phyloP scores from a whole-genome alignment of 2,888 invertebrate genomes.

The Himalopsyche tibetana region DNA sequence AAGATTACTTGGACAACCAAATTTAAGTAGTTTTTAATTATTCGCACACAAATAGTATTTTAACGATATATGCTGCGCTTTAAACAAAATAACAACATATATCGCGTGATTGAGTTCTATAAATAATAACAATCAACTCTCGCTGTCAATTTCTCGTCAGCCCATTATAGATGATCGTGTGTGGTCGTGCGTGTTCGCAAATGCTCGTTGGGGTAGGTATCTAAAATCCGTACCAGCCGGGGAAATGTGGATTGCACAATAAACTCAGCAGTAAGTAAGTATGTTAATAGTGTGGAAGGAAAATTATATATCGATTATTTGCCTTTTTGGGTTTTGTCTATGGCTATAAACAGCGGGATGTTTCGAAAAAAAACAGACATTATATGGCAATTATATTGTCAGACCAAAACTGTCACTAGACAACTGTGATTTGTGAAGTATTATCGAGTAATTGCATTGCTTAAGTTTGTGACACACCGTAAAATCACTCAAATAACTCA shows the following conservation, averaged over 20 bases:
- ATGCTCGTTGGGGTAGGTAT: neutral
- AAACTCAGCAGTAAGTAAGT: neutral
- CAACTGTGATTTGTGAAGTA: no score
- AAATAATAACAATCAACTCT: neutral
- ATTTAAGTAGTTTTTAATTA: neutral
- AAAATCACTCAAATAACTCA: no score
- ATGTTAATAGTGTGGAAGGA: neutral
- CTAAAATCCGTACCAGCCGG: neutral
- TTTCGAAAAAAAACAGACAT: neutral
- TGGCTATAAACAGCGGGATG: neutral
- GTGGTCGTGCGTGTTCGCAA: slow-evolving; percentile 13
- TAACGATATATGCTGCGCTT: neutral
- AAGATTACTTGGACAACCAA: no score
- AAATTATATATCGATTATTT: neutral
- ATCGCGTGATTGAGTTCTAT: neutral
- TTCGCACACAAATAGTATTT: neutral
- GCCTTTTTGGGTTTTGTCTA: neutral
- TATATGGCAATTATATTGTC: no score
- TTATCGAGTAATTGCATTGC: no score
- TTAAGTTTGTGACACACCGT: no score
- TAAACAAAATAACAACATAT: neutral
- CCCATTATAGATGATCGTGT: neutral
- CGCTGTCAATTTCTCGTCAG: slow-evolving; percentile 11
- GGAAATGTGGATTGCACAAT: slow-evolving; percentile 22
- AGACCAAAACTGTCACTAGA: no score